Evolutionary conservation across 1,140 invertebrate species (phyloP), one percentile per base, ranked within the genome.

Genomic region (Hermetia illucens): DNA sequence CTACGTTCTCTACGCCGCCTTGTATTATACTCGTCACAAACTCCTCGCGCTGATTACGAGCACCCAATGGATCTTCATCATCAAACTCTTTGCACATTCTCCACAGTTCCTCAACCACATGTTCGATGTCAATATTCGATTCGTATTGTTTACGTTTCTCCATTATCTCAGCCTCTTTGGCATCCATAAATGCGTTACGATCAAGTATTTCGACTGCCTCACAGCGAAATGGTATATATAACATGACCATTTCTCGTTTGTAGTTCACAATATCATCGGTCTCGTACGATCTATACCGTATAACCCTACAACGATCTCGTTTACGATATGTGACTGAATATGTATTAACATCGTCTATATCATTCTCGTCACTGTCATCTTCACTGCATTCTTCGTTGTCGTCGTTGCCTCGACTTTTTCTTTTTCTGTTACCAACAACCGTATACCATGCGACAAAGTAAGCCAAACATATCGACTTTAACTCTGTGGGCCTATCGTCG

Each of bases 101-200:
- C 13, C 24, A 13, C 8, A 8, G 13, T 27, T 9, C 13, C 8
- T 27, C 24, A 27, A 27, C 13, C 8, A 27, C 13, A 8, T 27
- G 8, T 27, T 27, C 8, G 13, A 27, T 27, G 13, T 27, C 24
- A 27, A 27, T 27, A 27, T 27, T 27, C 8, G 24, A 27, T 13
- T 27, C 24, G 13, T 9, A 27, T 13, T 27, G 8, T 27, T 27
- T 27, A 9, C 24, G 24, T 27, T 13, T 27, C 13, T 27, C 8
- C 13, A 27, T 9, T 9, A 27, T 27, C 8, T 8, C 13, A 9
- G 8, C 24, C 13, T 27, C 24, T 8, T 27, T 27, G 8, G 8
- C 24, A 27, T 27, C 13, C 8, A 27, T 27, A 13, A 27, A 27
- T 27, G 8, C 13, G 8, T 9, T 48, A 4, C 48, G 41, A 17